These are phyloP conservation scores for Aphrophora alni DNA, from an alignment of 2,888 invertebrate genomes.

Conservation along the genomic window DNA sequence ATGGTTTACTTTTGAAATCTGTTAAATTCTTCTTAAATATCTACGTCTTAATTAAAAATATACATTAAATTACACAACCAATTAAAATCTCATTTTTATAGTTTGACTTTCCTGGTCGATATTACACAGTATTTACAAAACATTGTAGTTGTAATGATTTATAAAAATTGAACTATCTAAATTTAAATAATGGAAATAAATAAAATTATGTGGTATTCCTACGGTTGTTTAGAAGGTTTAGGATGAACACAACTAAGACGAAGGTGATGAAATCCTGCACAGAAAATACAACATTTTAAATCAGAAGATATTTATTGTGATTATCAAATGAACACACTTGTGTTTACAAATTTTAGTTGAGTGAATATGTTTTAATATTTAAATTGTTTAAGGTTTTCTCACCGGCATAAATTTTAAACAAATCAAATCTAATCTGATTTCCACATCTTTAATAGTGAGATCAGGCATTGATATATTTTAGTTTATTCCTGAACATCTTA, in stretches of 20 bases:
- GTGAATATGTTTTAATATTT: too few relatives aligned
- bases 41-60: neutral
- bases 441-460: too few relatives aligned
- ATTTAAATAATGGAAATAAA: neutral
- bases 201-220: neutral
- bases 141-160: neutral
- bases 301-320: too few relatives aligned
- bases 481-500: too few relatives aligned
- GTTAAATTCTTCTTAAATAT: neutral
- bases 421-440: too few relatives aligned
- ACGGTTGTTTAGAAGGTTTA: neutral
- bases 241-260: neutral
- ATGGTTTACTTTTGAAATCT: neutral
- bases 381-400: too few relatives aligned
- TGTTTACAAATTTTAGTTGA: too few relatives aligned
- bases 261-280: neutral
- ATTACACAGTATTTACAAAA: neutral
- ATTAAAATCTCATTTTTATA: neutral
- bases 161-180: neutral
- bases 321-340: too few relatives aligned
- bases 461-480: too few relatives aligned
- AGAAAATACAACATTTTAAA: neutral
- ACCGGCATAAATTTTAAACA: too few relatives aligned
- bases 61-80: conserved; percentile 2
- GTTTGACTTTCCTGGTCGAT: neutral